These are phyloP conservation scores for Synodontis membranacea DNA, from an alignment of 2,113 vertebrate species.

Conservation along the genomic window DNA sequence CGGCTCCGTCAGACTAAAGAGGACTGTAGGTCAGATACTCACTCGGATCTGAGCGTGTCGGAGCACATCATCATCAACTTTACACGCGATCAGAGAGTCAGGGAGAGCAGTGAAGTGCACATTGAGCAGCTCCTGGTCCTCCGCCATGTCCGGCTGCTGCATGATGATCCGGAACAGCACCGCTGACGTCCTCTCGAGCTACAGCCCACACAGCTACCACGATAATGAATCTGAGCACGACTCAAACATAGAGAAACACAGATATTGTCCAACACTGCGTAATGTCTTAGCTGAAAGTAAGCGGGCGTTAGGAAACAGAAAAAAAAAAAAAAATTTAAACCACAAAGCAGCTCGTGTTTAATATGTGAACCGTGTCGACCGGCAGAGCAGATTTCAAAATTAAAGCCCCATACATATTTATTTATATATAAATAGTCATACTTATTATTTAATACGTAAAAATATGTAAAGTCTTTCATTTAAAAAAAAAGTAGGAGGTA, in stretches of 20 bases:
- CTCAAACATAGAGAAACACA: no score
- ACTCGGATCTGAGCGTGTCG: slow-evolving; percentile 79
- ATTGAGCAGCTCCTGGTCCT: slow-evolving; percentile 76
- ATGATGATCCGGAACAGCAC: no score
- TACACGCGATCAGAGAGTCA: slow-evolving; percentile 83
- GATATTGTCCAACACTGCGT: not conserved
- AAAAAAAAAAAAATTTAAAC: no score
- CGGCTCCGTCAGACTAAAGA: not conserved
- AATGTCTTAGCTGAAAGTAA: not conserved
- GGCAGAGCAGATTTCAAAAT: slow-evolving; percentile 2
- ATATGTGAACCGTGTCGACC: not conserved
- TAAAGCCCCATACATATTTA: not conserved
- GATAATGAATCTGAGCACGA: not conserved
- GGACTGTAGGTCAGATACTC: slow-evolving; percentile 54
- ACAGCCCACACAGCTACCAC: not conserved
- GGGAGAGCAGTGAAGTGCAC: slow-evolving; percentile 83
- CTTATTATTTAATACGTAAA: not conserved
- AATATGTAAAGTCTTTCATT: not conserved
- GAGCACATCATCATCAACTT: slow-evolving; percentile 82
- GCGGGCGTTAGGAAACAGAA: no score
- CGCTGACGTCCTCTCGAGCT: no score
- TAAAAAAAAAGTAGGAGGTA: not conserved
- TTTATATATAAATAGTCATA: not conserved
- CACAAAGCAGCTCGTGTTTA: not conserved
- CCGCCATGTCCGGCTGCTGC: slow-evolving; percentile 58